Conservation (phyloP, 35 echinoderm and acorn worm species). For the Eucidaris tribuloides region DNA sequence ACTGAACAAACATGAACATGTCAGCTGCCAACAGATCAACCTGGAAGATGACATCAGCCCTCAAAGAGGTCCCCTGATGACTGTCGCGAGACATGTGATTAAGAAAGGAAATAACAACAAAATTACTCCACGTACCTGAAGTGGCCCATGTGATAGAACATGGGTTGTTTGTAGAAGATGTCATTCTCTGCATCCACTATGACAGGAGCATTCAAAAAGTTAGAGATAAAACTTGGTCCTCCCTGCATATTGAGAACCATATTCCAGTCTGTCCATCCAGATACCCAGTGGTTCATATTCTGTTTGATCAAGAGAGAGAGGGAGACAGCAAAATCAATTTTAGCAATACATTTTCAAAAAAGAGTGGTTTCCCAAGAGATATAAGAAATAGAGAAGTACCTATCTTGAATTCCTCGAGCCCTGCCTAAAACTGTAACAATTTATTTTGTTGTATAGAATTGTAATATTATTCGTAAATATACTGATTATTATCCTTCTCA, state of each 20-base stretch:
- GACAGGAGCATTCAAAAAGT: constrained; percentile 81
- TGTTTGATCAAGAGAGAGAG: background rate
- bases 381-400: too few species aligned
- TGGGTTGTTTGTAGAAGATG: constrained; percentile 95
- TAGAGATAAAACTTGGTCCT: constrained; percentile 81
- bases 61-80: too few species aligned
- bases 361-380: too few species aligned
- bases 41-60: too few species aligned
- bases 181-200: constrained; percentile 79
- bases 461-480: too few species aligned
- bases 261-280: constrained; percentile 97
- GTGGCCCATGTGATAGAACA: constrained; percentile 94
- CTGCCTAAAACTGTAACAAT: too few species aligned
- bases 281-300: constrained; percentile 93
- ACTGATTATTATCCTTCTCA: constrained; percentile 8
- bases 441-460: too few species aligned
- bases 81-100: too few species aligned
- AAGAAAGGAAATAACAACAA: too few species aligned
- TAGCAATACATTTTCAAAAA: background rate
- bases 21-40: too few species aligned
- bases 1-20: too few species aligned
- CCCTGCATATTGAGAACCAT: constrained; percentile 76
- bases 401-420: too few species aligned
- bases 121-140: constrained; percentile 91
- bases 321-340: background rate